phyloP scores from a whole-genome alignment of 2,888 invertebrate genomes.

The Papilio elwesi region DNA sequence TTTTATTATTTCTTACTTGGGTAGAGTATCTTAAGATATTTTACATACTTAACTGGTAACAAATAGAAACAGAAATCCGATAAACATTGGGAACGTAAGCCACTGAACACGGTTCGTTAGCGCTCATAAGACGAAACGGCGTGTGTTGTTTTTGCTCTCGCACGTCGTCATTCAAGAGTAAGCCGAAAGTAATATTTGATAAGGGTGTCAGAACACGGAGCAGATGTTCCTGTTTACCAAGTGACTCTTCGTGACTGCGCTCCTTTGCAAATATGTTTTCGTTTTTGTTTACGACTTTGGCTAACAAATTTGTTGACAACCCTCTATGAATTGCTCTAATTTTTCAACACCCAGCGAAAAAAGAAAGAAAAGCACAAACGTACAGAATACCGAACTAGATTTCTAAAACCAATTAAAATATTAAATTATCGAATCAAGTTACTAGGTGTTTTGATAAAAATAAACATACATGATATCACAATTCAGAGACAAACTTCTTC shows the following conservation, averaged over 20 bases:
- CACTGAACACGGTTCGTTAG: slow-evolving; percentile 38
- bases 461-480: too few relatives aligned
- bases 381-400: too few relatives aligned
- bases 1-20: background rate
- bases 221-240: slow-evolving; percentile 35
- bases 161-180: slow-evolving; percentile 37
- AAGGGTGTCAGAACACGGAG: slow-evolving; percentile 23
- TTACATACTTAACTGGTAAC: background rate
- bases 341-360: background rate
- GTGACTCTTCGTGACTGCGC: slow-evolving; percentile 22
- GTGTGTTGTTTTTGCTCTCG: slow-evolving; percentile 38
- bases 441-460: too few relatives aligned
- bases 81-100: slow-evolving; percentile 27
- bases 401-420: too few relatives aligned
- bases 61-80: slow-evolving; percentile 12
- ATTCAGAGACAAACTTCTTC: too few relatives aligned
- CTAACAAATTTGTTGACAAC: slow-evolving; percentile 28
- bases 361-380: too few relatives aligned
- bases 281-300: slow-evolving; percentile 28
- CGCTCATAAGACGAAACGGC: slow-evolving; percentile 32
- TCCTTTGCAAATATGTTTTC: slow-evolving; percentile 28
- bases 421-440: too few relatives aligned
- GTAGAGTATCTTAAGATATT: background rate
- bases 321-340: background rate
- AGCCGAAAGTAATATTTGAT: slow-evolving; percentile 41